Evolutionary conservation across 2,113 vertebrate species (phyloP).

Genomic region (Oreochromis niloticus): DNA sequence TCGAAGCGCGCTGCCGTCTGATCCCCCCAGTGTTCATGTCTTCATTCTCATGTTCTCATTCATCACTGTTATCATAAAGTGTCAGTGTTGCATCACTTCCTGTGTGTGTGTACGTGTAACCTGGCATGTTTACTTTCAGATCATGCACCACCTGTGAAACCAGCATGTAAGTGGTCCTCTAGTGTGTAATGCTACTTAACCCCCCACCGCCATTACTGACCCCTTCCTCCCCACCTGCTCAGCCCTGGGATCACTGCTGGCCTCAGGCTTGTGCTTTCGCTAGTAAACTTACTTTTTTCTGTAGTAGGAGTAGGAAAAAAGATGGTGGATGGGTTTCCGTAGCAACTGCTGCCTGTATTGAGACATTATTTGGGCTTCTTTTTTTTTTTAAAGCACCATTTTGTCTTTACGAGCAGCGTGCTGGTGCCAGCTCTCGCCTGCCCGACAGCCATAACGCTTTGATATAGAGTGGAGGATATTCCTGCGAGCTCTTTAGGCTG

Average conservation of each 20-base stretch:
- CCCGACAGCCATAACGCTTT: background rate
- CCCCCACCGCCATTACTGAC: slow-evolving; percentile 3
- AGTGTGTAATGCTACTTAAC: slow-evolving; percentile 19
- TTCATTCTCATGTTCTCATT: background rate
- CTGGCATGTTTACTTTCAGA: slow-evolving; percentile 87
- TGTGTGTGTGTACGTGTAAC: slow-evolving; percentile 54
- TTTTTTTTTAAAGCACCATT: background rate
- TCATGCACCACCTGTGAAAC: slow-evolving; percentile 80
- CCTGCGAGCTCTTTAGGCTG: background rate
- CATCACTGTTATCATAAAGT: background rate
- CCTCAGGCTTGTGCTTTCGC: background rate
- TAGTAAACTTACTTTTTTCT: background rate
- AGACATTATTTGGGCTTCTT: background rate
- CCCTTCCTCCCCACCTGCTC: background rate
- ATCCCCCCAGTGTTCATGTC: background rate
- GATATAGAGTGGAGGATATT: background rate
- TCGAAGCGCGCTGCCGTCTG: background rate
- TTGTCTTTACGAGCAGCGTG: background rate
- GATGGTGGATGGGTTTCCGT: slow-evolving; percentile 7
- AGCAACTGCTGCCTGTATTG: background rate
- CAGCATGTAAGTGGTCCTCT: slow-evolving; percentile 83
- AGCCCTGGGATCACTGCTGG: background rate
- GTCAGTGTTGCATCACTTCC: slow-evolving; percentile 2
- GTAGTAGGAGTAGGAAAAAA: background rate
- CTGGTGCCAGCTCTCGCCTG: background rate